phyloP scores from a whole-genome alignment of 2,113 vertebrate genomes.

The Geococcyx californianus region DNA sequence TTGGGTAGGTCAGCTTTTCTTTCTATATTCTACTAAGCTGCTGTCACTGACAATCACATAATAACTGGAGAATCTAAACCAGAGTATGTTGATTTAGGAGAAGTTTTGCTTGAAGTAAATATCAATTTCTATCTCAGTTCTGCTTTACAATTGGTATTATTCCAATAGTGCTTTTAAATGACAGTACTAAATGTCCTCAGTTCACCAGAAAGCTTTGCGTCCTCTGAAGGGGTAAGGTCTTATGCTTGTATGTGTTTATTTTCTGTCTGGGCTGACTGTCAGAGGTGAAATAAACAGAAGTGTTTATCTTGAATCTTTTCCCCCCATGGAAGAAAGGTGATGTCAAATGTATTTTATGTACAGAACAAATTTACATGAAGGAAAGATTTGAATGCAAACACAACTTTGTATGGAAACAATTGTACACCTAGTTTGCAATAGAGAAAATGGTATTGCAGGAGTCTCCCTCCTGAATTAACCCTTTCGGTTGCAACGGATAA shows the following conservation, averaged over 20 bases:
- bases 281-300: neutral
- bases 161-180: neutral
- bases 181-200: conserved; percentile 43
- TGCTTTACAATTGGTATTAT: neutral
- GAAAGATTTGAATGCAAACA: neutral
- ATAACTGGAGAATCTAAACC: neutral
- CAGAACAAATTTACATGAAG: neutral
- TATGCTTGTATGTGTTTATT: neutral
- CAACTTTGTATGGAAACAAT: neutral
- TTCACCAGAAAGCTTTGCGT: conserved; percentile 64
- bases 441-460: neutral
- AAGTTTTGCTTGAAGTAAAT: neutral
- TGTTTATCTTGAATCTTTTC: neutral
- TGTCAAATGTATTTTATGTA: neutral
- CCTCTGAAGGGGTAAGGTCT: neutral
- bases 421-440: neutral
- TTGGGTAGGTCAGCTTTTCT: neutral
- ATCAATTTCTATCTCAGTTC: neutral
- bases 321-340: neutral
- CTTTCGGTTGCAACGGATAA: neutral
- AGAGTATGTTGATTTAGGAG: neutral
- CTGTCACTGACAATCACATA: neutral
- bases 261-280: neutral
- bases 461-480: neutral
- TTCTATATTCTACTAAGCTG: neutral